Conservation (phyloP, 2,888 invertebrate genomes). For the Xanthorhoe designata region DNA sequence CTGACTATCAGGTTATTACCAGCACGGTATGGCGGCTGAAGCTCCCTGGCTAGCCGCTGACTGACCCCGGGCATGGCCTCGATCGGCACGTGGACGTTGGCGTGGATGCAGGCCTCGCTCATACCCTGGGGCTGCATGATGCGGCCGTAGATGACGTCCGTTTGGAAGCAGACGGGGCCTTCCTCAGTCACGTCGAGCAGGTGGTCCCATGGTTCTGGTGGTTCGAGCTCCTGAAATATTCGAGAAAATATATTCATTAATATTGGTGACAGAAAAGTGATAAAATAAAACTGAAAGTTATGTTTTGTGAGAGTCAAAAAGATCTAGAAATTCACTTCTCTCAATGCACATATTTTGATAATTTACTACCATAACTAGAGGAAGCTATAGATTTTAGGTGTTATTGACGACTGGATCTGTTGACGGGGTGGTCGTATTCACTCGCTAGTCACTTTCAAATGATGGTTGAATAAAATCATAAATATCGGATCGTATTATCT, state of each 20-base stretch:
- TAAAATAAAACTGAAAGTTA: no score
- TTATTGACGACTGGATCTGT: no score
- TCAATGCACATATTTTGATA: no score
- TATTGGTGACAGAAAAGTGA: no score
- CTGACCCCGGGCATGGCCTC: conserved; percentile 48
- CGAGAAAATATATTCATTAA: background rate
- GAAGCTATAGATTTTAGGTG: no score
- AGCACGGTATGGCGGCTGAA: conserved; percentile 47
- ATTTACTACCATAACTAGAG: no score
- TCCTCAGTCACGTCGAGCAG: conserved; percentile 84
- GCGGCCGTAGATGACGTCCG: conserved; percentile 70
- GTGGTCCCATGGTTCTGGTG: conserved; percentile 79
- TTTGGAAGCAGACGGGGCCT: conserved; percentile 87
- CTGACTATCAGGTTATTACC: conserved; percentile 19
- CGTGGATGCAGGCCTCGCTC: conserved; percentile 73
- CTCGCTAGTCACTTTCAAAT: no score
- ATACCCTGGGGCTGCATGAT: conserved; percentile 57
- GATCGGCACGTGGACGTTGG: conserved; percentile 72
- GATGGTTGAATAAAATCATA: no score
- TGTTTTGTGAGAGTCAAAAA: no score
- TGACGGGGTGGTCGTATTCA: no score
- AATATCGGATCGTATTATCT: no score
- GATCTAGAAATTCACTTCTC: no score
- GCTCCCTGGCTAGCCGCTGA: conserved; percentile 36
- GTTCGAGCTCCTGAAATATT: conserved; percentile 79